These are phyloP conservation scores for Drosophila rhopaloa DNA, from an alignment of 1,140 invertebrate species.

Conservation along the genomic window DNA sequence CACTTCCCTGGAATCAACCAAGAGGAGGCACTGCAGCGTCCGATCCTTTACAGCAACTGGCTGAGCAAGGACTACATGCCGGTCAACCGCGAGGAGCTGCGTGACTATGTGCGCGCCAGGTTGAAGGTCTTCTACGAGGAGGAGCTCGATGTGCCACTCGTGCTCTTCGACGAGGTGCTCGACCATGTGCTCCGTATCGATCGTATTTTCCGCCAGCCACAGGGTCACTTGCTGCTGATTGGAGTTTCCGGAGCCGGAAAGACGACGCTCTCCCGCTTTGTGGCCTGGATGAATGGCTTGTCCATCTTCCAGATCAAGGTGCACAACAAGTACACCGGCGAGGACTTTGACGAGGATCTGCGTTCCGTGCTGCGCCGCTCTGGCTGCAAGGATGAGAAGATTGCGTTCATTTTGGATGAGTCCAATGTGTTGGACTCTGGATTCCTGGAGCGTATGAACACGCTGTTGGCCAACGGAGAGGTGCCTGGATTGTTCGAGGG, in stretches of 20 bases:
- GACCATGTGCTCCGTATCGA: conserved; percentile 99
- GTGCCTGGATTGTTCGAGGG: conserved; percentile 94
- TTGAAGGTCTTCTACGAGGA: conserved; percentile 99
- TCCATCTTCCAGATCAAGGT: conserved; percentile 99
- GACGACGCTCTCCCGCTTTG: conserved; percentile 99
- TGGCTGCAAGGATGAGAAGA: conserved; percentile 99
- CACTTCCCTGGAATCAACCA: conserved; percentile 97
- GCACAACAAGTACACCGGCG: conserved; percentile 99
- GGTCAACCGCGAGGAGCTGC: conserved; percentile 96
- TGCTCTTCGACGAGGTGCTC: conserved; percentile 99
- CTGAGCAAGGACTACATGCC: conserved; percentile 99
- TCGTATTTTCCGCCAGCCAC: conserved; percentile 99
- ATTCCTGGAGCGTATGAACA: conserved; percentile 99
- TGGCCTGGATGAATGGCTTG: conserved; percentile 99
- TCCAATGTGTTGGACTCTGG: conserved; percentile 99
- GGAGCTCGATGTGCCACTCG: conserved; percentile 98
- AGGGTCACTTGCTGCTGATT: conserved; percentile 98
- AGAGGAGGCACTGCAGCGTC: conserved; percentile 93
- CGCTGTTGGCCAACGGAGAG: conserved; percentile 99
- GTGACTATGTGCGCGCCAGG: conserved; percentile 98
- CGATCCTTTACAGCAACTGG: conserved; percentile 98
- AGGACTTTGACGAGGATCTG: conserved; percentile 99
- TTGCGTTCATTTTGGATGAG: conserved; percentile 99
- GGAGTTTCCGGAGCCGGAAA: conserved; percentile 99
- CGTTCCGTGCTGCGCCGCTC: conserved; percentile 96